A percentile compares a stretch with the other conserved stretches of the same genome.
These are phyloP conservation scores for Mionectes olivaceus DNA, from an alignment of 2,797 vertebrate genomes.

Conservation along the genomic window DNA sequence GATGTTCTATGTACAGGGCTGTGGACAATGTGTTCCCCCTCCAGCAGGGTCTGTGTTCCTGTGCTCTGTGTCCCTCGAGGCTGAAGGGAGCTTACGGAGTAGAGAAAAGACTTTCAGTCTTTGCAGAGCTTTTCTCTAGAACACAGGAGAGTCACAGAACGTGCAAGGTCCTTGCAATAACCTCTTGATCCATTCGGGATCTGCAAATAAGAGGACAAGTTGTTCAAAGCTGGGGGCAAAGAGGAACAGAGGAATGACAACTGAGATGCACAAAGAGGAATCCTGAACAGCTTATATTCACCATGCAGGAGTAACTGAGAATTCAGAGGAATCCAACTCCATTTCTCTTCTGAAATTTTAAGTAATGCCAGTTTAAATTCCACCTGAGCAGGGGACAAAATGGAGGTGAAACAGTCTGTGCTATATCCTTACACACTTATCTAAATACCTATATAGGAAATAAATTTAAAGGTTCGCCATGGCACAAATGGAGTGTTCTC, in stretches of 20 bases:
- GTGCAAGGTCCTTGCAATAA: constrained; percentile 90
- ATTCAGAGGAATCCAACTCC: neutral
- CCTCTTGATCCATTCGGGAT: constrained; percentile 95
- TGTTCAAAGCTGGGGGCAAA: neutral
- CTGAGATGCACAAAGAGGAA: neutral
- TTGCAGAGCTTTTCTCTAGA: constrained; percentile 66
- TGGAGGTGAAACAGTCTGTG: neutral
- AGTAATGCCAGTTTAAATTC: neutral
- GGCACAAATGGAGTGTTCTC: neutral
- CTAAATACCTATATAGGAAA: neutral
- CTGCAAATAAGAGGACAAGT: constrained; percentile 75
- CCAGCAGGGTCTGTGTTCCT: neutral
- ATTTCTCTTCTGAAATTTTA: neutral
- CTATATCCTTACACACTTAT: neutral
- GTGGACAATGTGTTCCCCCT: neutral
- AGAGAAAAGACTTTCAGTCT: neutral
- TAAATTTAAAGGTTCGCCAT: neutral
- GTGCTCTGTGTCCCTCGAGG: neutral
- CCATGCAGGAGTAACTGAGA: neutral
- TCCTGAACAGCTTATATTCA: neutral
- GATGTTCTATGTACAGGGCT: neutral
- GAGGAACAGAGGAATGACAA: neutral
- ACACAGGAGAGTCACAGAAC: constrained; percentile 92
- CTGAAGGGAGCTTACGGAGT: neutral
- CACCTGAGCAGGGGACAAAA: neutral